Evolutionary conservation across 1,140 invertebrate species (phyloP).

Genomic region (Probaryconus sp.): DNA sequence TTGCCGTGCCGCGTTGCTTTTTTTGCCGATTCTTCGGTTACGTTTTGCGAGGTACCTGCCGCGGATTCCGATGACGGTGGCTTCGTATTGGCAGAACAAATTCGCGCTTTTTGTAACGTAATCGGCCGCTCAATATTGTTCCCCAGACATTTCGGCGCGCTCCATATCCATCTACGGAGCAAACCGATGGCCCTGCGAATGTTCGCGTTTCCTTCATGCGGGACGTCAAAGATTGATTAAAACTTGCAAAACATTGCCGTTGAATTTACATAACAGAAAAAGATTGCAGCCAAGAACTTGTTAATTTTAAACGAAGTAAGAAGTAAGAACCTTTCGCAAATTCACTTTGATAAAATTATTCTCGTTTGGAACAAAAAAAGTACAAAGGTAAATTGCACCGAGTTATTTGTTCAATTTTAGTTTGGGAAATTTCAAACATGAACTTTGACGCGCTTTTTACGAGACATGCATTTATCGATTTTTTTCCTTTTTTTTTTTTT

Average conservation of each 20-base stretch:
- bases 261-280: conserved; percentile 7
- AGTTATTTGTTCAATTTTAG: too few relatives aligned
- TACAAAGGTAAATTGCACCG: too few relatives aligned
- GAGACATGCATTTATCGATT: too few relatives aligned
- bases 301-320: too few relatives aligned
- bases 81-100: conserved; percentile 38
- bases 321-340: too few relatives aligned
- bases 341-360: too few relatives aligned
- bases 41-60: conserved; percentile 37
- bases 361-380: too few relatives aligned
- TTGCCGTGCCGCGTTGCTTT: neutral
- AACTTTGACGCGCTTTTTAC: too few relatives aligned
- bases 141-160: conserved; percentile 37
- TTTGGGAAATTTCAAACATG: too few relatives aligned
- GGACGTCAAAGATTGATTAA: conserved; percentile 29
- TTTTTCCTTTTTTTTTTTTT: too few relatives aligned
- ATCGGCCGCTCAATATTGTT: conserved; percentile 32
- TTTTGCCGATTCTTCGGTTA: conserved; percentile 7
- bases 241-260: conserved; percentile 25
- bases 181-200: conserved; percentile 29
- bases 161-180: conserved; percentile 43
- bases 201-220: conserved; percentile 10
- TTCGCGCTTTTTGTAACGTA: conserved; percentile 33
- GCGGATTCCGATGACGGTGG: conserved; percentile 38
- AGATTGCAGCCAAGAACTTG: neutral